Evolutionary conservation across 2,888 invertebrate genomes (phyloP), one percentile per base, ranked within the genome.

Genomic region (Phaedon cochleariae): DNA sequence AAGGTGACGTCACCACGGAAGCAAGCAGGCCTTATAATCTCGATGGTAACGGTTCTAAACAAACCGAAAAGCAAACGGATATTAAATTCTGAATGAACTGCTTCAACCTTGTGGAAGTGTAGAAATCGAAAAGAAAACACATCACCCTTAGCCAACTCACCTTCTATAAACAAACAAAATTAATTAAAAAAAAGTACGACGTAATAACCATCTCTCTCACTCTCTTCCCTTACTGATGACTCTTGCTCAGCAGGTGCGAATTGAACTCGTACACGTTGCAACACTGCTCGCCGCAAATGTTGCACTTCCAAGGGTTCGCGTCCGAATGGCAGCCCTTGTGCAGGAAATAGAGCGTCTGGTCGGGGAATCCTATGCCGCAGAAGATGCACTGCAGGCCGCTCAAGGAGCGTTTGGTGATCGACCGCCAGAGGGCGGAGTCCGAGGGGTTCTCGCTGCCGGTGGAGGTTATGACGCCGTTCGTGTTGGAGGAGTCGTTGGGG

Each of bases 311-410:
- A 0, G 98, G 97, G 85, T 97, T 97, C 74, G 95, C 93, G 81
- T 96, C 96, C 75, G 97, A 97, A 86, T 98, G 98, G 83, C 98
- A 95, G 74, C 97, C 97, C 86, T 97, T 97, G 87, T 98, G 98
- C 72, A 98, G 88, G 85, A 97, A 96, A 85, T 97, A 97, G 63
- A 98, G 87, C 0, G 97, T 98, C 80, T 95, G 94, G 85, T 98
- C 97, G 37, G 96, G 95, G 85, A 97, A 98, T 53, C 93, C 90
- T 79, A 98, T 96, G 76, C 95, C 93, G 85, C 98, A 98, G 84
- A 94, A 95, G 21, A 91, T 87, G 84, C 97, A 97, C 77, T 94
- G 92, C 57, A 94, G 87, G 69, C 87, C 86, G 26, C 80, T 78
- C 31, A 87, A 83, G 21, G 88, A 80, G 1, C 88, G 85, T 74